phyloP scores from a whole-genome alignment of 2,888 invertebrate species.

The Xylocampa areola region DNA sequence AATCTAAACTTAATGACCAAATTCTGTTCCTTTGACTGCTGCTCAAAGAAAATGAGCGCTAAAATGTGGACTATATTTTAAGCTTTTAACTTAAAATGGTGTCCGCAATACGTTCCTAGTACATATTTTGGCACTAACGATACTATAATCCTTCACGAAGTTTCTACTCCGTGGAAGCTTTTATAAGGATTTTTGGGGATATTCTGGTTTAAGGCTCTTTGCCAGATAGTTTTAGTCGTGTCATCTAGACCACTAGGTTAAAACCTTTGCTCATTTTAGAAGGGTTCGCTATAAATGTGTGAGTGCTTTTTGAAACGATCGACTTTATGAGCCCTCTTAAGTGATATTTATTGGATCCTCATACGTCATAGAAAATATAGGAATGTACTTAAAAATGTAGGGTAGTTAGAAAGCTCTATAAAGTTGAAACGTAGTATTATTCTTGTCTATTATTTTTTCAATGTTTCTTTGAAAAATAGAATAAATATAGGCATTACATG shows the following conservation, averaged over 20 bases:
- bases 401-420: not conserved
- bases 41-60: constrained; percentile 14
- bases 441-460: too few species aligned
- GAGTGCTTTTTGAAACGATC: constrained; percentile 8
- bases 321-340: constrained; percentile 44
- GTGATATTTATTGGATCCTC: constrained; percentile 49
- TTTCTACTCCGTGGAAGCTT: constrained; percentile 14
- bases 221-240: constrained; percentile 13
- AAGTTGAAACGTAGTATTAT: too few species aligned
- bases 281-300: constrained; percentile 12
- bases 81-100: constrained; percentile 10
- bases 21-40: constrained; percentile 8
- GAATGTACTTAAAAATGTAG: constrained; percentile 15
- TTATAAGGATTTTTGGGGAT: constrained; percentile 21
- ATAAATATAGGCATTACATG: too few species aligned
- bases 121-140: not conserved
- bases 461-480: too few species aligned
- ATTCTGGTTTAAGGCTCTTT: constrained; percentile 15
- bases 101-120: constrained; percentile 7
- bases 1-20: not conserved
- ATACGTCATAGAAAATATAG: constrained; percentile 43
- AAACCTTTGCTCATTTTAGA: constrained; percentile 9
- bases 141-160: constrained; percentile 26
- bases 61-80: constrained; percentile 3
- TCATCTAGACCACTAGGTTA: constrained; percentile 3